Base-by-base conservation (phyloP, 2,113 vertebrate genomes). In the Psittacula cyanocephala region DNA sequence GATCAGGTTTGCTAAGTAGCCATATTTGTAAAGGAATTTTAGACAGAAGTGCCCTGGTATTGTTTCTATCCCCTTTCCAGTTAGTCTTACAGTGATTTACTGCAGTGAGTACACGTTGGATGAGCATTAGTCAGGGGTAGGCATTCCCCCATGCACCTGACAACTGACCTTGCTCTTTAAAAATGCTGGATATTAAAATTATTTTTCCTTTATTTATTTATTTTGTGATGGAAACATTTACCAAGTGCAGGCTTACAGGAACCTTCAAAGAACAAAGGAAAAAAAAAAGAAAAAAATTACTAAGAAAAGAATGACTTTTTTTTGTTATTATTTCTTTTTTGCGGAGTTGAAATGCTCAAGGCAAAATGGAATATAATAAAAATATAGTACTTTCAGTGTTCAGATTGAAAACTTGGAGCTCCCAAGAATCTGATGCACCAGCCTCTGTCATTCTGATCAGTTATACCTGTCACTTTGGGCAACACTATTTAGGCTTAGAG, bases 341-440 rank as follows among this genome's bases (percentile, higher is more conserved):
- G 33, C 74, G 35, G 28, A 94, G 67, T 82, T 70, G 60, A 69
- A 96, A 91, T 90, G 91, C 95, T 98, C 83, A 97, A 91, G 94
- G 91, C 89, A 72, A 95, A 97, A 95, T 39, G 43, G 55, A 68
- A 86, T 94, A 83, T 97, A 97, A 97, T 95, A 94, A 96, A 97
- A 97, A 96, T 92, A 95, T 97, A 97, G 50, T 76, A 89, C 39
- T 94, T 93, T 59, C 97, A 52, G 31, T 94, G 71, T 93, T 97
- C 77, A 88, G 91, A 91, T 79, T 95, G 82, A 97, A 91, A 96
- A 88, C 52, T 92, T 77, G 91, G 79, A 94, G 81, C 90, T 89
- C 81, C 64, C 88, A 88, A 95, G 86, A 96, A 75, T 68, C 29
- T 84, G 80, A 90, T 64, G 35, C 17, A 67, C 37, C 13, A 68